Evolutionary conservation across 1,140 invertebrate genomes (phyloP).

Genomic region (Lanistes nyassanus): DNA sequence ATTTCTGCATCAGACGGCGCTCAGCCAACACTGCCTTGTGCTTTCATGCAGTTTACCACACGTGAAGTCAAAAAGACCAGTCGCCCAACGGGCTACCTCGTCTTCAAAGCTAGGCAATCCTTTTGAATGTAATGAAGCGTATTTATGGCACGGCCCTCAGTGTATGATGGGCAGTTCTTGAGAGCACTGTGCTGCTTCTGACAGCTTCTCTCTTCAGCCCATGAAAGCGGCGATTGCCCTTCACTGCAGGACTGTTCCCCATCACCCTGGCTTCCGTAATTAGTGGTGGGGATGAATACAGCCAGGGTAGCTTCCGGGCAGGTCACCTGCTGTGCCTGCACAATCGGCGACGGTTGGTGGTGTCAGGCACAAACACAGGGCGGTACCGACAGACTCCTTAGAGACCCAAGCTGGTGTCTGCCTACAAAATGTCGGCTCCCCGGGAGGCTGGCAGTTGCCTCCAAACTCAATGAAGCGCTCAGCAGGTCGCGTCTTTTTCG

Average conservation of each 20-base stretch:
- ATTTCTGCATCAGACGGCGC: background rate
- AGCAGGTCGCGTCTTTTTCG: constrained; percentile 4
- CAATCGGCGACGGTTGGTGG: constrained; percentile 5
- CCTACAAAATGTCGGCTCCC: background rate
- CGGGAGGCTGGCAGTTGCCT: background rate
- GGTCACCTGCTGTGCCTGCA: background rate
- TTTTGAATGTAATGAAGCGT: constrained; percentile 1
- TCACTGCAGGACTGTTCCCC: constrained; percentile 8
- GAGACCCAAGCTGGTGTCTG: background rate
- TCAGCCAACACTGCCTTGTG: too few species aligned
- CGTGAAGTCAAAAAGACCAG: too few species aligned
- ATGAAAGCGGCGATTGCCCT: background rate
- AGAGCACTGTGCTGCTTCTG: background rate
- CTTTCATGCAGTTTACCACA: too few species aligned
- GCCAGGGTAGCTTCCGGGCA: constrained; percentile 4
- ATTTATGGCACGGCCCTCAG: background rate
- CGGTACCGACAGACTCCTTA: background rate
- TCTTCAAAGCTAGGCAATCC: background rate
- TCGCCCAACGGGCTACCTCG: background rate
- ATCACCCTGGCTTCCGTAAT: constrained; percentile 10
- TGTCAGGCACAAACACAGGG: constrained; percentile 16
- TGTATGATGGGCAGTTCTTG: constrained; percentile 6
- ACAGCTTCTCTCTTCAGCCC: background rate
- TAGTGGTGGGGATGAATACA: constrained; percentile 18
- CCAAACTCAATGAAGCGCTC: background rate